Evolutionary conservation across 2,888 invertebrate species (phyloP).

Genomic region (Amiota mariae): DNA sequence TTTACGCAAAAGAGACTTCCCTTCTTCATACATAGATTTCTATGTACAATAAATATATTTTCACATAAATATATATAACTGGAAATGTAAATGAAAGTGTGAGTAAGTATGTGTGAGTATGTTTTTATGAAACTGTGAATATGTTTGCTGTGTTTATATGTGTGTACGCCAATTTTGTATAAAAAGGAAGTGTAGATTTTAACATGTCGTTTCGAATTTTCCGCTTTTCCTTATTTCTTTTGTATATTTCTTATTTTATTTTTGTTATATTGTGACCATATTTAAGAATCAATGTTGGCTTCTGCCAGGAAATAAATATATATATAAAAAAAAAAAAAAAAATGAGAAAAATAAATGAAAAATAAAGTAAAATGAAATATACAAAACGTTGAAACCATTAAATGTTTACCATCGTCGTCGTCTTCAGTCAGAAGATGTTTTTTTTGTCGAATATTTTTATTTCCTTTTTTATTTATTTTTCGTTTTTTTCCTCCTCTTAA

Average conservation of each 20-base stretch:
- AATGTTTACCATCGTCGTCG: too few species aligned
- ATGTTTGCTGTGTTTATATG: not conserved
- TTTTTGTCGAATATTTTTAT: too few species aligned
- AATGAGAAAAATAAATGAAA: too few species aligned
- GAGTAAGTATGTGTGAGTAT: not conserved
- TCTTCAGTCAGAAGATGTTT: too few species aligned
- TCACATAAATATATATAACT: not conserved
- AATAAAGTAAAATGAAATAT: too few species aligned
- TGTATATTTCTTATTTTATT: conserved; percentile 29
- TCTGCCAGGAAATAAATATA: conserved; percentile 22
- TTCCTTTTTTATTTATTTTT: too few species aligned
- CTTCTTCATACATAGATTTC: too few species aligned
- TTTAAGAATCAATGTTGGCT: conserved; percentile 44
- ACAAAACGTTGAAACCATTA: too few species aligned
- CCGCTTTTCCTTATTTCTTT: conserved; percentile 20
- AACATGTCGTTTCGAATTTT: conserved; percentile 32
- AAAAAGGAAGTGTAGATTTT: conserved; percentile 35
- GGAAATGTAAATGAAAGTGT: not conserved
- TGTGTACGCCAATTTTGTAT: not conserved
- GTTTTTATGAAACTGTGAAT: not conserved
- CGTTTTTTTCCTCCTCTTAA: conserved; percentile 41
- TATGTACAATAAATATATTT: not conserved
- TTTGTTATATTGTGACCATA: conserved; percentile 28
- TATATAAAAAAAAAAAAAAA: not conserved
- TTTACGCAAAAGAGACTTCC: too few species aligned